Percentiles rank a stretch among this genome's conserved stretches.
Conservation (phyloP, 1,140 invertebrate species). For the Meteorus sp. region DNA sequence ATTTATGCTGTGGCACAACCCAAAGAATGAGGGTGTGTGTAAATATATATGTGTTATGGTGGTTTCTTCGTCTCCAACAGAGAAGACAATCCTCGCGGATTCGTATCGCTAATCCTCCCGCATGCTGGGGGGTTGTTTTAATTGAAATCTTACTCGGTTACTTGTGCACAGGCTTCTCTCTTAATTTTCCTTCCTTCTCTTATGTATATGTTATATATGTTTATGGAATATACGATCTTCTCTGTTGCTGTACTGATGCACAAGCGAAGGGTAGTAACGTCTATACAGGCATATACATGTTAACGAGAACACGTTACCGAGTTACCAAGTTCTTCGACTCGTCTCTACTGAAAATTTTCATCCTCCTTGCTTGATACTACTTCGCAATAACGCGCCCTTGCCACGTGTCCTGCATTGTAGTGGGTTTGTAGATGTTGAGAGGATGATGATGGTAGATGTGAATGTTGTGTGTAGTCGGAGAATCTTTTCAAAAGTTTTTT, state of each 20-base stretch:
- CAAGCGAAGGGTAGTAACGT: conserved; percentile 12
- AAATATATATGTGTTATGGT: neutral
- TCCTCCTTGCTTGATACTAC: neutral
- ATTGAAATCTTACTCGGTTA: conserved; percentile 60
- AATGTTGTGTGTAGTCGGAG: too few species aligned
- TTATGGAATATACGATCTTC: neutral
- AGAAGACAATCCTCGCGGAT: conserved; percentile 41
- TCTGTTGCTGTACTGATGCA: conserved; percentile 6
- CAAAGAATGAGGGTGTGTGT: conserved; percentile 27
- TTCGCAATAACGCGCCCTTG: neutral
- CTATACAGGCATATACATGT: neutral
- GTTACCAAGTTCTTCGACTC: conserved; percentile 30
- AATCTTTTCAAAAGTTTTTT: too few species aligned
- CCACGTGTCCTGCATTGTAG: conserved; percentile 1
- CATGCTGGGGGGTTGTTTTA: conserved; percentile 58
- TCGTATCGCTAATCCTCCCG: conserved; percentile 56
- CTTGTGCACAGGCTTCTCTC: conserved; percentile 26
- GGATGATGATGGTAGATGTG: too few species aligned
- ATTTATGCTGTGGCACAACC: conserved; percentile 61
- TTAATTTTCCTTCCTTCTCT: conserved; percentile 1
- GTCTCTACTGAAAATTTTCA: conserved; percentile 16
- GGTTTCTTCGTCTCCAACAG: conserved; percentile 31
- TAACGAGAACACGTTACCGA: conserved; percentile 33
- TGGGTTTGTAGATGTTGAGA: too few species aligned
- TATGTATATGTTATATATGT: neutral